These are phyloP conservation scores for Caranx ignobilis DNA, from an alignment of 2,113 vertebrate species.

Conservation along the genomic window DNA sequence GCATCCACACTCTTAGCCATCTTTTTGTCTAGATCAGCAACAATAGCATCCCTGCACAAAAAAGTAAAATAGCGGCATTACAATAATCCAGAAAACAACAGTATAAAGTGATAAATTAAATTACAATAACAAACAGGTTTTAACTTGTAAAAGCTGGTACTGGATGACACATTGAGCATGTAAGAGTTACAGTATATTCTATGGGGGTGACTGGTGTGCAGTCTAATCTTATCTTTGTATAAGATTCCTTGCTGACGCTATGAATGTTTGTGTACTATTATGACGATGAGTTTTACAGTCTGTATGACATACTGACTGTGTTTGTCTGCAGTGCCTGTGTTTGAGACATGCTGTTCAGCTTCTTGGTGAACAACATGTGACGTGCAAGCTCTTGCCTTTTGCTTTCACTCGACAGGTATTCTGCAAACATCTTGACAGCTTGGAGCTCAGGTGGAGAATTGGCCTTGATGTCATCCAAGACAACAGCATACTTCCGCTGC, in stretches of 20 bases:
- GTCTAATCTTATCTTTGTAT: background rate
- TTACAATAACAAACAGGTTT: too few species aligned
- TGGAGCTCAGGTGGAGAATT: conserved; percentile 89
- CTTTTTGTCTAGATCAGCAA: conserved; percentile 91
- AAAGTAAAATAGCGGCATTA: background rate
- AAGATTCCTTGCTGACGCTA: background rate
- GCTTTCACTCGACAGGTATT: conserved; percentile 89
- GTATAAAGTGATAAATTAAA: too few species aligned
- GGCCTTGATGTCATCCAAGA: conserved; percentile 92
- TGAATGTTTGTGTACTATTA: background rate
- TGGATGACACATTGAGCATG: background rate
- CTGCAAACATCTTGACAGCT: conserved; percentile 92
- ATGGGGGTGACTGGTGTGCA: background rate
- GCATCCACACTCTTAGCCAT: conserved; percentile 92
- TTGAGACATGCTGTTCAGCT: background rate
- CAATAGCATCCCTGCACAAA: conserved; percentile 85
- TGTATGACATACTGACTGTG: background rate
- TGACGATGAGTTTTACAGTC: background rate
- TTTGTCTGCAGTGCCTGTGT: background rate
- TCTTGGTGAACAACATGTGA: background rate
- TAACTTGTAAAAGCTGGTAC: background rate
- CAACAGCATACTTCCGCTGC: conserved; percentile 93
- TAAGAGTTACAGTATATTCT: background rate
- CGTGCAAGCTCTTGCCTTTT: conserved; percentile 82
- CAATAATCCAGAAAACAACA: background rate